A percentile compares a stretch with the other conserved stretches of the same genome.
Evolutionary conservation across 1,140 invertebrate genomes (phyloP).

Genomic region (Penaeus chinensis): DNA sequence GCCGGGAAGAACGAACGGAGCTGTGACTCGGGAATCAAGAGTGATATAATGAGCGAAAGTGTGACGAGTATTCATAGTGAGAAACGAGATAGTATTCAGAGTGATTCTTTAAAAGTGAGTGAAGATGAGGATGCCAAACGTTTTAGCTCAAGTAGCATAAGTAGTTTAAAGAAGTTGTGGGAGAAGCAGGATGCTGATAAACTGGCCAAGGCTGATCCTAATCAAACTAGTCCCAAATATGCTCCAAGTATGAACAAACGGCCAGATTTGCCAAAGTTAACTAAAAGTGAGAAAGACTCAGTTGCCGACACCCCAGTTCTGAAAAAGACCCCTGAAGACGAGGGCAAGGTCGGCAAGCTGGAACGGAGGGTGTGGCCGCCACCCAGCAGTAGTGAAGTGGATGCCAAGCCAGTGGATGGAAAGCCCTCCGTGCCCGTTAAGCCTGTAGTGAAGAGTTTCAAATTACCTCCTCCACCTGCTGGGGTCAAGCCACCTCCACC

Average conservation of each 20-base stretch:
- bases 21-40: slow-evolving; percentile 30
- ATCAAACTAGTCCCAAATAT: slow-evolving; percentile 84
- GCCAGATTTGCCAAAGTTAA: slow-evolving; percentile 91
- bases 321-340: slow-evolving; percentile 64
- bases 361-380: slow-evolving; percentile 74
- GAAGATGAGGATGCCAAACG: slow-evolving; percentile 86
- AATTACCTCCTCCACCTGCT: slow-evolving; percentile 68
- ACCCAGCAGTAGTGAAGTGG: slow-evolving; percentile 63
- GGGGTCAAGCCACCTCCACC: slow-evolving; percentile 64
- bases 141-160: slow-evolving; percentile 92
- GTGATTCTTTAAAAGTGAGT: slow-evolving; percentile 67
- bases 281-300: slow-evolving; percentile 46
- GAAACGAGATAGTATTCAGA: slow-evolving; percentile 67
- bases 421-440: slow-evolving; percentile 81
- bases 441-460: slow-evolving; percentile 73
- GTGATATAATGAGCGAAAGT: slow-evolving; percentile 61
- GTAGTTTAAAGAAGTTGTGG: slow-evolving; percentile 92
- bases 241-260: slow-evolving; percentile 92
- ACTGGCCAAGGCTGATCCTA: slow-evolving; percentile 63
- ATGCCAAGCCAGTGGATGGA: slow-evolving; percentile 69
- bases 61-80: slow-evolving; percentile 32
- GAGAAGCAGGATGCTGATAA: slow-evolving; percentile 71
- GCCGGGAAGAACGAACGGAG: slow-evolving; percentile 65
- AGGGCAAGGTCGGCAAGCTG: slow-evolving; percentile 63
- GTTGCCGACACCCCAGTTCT: slow-evolving; percentile 41